Evolutionary conservation across 2,113 vertebrate genomes (phyloP), one percentile per base, ranked within the genome.

Genomic region (Laterallus jamaicensis): DNA sequence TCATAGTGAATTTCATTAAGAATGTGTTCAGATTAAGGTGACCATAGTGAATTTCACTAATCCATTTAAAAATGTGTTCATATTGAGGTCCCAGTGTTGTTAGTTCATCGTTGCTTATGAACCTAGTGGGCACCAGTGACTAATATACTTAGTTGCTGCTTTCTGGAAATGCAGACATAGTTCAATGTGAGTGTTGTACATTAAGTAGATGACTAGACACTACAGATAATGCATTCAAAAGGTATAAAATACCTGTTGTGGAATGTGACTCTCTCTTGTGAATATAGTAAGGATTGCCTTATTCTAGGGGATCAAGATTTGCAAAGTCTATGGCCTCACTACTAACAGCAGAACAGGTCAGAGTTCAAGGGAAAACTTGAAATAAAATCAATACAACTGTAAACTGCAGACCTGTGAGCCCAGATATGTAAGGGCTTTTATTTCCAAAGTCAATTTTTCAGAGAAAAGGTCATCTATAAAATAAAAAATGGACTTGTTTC

Each of bases 241-340:
- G 44, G 25, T 20, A 50, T 10, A 59, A 71, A 91, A 52, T 56
- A 18, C 15, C 12, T 50, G 12, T 81, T 32, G 10, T 16, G 39
- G 39, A 32, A 32, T 78, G 44, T 24, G 62, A 14, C 39, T 58
- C 12, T 73, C 29, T 86, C 44, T 42, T 62, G 55, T 81, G 47
- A 62, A 15, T 21, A 25, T 9, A 32, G 22, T 35, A 42, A 71
- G 44, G 44, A 29, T 16, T 39, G 22, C 31, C 22, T 73, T 40
- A n/a, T 39, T 91, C 81, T n/a, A 59, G 42, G 37, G 31, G 3
- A 59, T 67, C 31, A 52, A 54, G 73, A 32, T 60, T 44, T 88
- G 50, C 16, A 18, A 83, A 60, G 40, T 13, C 10, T 3, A 1
- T 0, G 1, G 47, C 32, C 40, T 76, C 5, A 28, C 11, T 47